Percentiles rank a stretch among this genome's conserved stretches.
Evolutionary conservation across 1,140 invertebrate genomes (phyloP).

Genomic region (Panagrolaimus sp.): DNA sequence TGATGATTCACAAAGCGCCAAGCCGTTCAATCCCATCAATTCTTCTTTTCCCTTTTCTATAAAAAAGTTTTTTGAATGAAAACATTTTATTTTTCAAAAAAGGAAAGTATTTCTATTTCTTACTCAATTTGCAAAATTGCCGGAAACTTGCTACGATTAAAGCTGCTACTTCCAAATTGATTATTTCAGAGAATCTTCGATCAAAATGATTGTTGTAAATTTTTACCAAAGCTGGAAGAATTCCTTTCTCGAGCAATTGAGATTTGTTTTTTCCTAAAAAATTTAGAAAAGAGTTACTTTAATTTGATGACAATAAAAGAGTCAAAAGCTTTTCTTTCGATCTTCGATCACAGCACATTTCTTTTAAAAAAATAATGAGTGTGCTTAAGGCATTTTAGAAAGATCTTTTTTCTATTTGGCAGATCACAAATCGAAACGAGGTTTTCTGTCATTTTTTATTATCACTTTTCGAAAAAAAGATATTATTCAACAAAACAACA

Average conservation of each 20-base stretch:
- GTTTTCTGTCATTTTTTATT: background rate
- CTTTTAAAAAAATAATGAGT: too few relatives aligned
- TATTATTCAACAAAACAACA: too few relatives aligned
- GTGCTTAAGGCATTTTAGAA: too few relatives aligned
- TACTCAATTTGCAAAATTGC: conserved; percentile 29
- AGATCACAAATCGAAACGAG: background rate
- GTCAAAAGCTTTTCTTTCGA: background rate
- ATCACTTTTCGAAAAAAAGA: background rate
- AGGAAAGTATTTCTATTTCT: background rate
- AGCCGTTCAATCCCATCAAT: conserved; percentile 21
- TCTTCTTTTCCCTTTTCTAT: conserved; percentile 35
- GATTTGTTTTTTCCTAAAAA: conserved; percentile 31
- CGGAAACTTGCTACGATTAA: conserved; percentile 31
- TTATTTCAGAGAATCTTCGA: conserved; percentile 18
- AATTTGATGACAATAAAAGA: background rate
- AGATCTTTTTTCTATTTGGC: too few relatives aligned
- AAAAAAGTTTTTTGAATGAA: conserved; percentile 11
- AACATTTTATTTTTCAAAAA: too few relatives aligned
- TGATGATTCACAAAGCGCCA: conserved; percentile 34
- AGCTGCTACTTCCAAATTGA: conserved; percentile 33
- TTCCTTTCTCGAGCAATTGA: conserved; percentile 28
- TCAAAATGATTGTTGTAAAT: conserved; percentile 40
- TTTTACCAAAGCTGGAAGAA: conserved; percentile 30
- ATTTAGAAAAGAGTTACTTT: background rate
- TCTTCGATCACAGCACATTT: background rate